Percentiles rank a stretch among this genome's conserved stretches.
Evolutionary conservation across 2,797 vertebrate species (phyloP).

Genomic region (Sparus aurata): DNA sequence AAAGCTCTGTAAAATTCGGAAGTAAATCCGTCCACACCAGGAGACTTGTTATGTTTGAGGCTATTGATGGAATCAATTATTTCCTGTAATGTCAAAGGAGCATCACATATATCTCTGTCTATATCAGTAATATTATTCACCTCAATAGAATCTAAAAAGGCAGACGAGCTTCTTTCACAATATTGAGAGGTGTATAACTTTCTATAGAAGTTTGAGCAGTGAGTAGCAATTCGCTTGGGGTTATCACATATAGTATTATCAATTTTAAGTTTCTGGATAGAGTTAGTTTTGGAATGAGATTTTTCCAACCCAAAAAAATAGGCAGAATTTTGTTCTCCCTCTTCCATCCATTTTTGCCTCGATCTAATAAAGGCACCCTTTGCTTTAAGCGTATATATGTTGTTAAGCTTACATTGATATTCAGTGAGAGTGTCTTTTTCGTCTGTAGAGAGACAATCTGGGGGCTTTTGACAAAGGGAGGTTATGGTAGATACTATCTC

Average conservation of each 20-base stretch:
- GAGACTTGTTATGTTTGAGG: neutral
- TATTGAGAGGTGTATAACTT: neutral
- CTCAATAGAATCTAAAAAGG: neutral
- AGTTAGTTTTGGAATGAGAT: too few relatives aligned
- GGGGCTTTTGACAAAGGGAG: neutral
- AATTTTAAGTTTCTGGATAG: too few relatives aligned
- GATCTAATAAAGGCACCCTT: too few relatives aligned
- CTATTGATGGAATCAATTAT: neutral
- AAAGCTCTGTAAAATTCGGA: neutral
- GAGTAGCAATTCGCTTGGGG: neutral
- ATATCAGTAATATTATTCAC: neutral
- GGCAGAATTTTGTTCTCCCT: too few relatives aligned
- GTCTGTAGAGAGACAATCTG: neutral
- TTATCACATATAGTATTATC: neutral
- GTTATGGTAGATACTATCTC: neutral
- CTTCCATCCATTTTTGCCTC: too few relatives aligned
- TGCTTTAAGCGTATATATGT: neutral
- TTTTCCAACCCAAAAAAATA: too few relatives aligned
- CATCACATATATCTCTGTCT: neutral
- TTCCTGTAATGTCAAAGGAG: neutral
- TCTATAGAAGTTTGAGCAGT: neutral
- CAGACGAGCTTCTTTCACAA: neutral
- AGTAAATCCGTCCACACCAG: neutral
- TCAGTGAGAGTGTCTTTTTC: neutral
- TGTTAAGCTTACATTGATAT: neutral